Conservation (phyloP, 2,888 invertebrate species). For the Laothoe populi region DNA sequence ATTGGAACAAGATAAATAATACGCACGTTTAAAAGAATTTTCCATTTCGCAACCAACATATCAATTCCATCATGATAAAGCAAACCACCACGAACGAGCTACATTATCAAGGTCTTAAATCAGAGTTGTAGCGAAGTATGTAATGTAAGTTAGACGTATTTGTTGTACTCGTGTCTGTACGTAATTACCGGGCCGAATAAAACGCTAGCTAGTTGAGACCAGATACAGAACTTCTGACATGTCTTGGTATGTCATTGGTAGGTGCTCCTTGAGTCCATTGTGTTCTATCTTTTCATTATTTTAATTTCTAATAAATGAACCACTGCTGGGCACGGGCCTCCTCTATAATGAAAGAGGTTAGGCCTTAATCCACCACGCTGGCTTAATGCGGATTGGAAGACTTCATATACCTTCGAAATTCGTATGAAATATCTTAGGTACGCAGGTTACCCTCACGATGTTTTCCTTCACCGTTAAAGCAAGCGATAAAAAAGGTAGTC, state of each 20-base stretch:
- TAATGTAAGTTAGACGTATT: conserved; percentile 12
- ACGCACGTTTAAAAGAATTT: background rate
- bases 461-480: no score
- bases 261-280: conserved; percentile 15
- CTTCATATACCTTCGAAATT: no score
- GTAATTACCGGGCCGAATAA: conserved; percentile 26
- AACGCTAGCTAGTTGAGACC: conserved; percentile 19
- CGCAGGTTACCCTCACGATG: no score
- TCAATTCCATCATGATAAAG: background rate
- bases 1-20: no score
- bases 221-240: conserved; percentile 21
- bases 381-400: no score
- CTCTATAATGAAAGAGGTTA: no score
- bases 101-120: conserved; percentile 12
- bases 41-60: background rate
- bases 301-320: no score
- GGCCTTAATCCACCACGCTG: no score
- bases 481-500: no score
- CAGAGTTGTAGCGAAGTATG: conserved; percentile 7
- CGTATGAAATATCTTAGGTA: no score
- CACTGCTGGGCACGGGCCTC: no score
- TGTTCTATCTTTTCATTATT: no score
- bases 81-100: background rate
- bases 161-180: conserved; percentile 13
- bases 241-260: conserved; percentile 12